Conservation (phyloP, 2,888 invertebrate genomes). For the Plusia festucae region DNA sequence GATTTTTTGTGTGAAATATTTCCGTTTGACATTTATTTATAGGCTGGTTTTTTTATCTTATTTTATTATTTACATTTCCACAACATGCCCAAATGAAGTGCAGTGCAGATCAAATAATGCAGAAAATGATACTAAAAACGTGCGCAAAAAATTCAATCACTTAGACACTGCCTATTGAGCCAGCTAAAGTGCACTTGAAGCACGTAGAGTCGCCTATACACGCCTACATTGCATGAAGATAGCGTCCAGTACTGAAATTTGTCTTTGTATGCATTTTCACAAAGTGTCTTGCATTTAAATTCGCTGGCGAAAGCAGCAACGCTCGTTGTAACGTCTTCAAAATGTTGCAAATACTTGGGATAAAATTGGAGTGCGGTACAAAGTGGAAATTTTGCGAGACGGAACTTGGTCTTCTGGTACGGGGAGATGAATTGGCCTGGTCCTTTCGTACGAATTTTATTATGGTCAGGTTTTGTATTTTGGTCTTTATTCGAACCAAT, state of each 20-base stretch:
- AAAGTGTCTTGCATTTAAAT: slow-evolving; percentile 8
- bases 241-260: slow-evolving; percentile 6
- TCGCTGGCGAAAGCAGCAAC: slow-evolving; percentile 1
- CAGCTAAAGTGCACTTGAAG: neutral
- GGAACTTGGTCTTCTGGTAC: neutral
- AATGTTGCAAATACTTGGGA: slow-evolving; percentile 6
- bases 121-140: neutral
- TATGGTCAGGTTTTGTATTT: neutral
- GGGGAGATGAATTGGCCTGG: neutral
- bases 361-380: neutral
- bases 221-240: neutral
- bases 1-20: too few species aligned
- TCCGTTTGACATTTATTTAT: too few species aligned
- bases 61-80: too few species aligned
- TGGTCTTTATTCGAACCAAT: neutral
- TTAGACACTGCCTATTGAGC: neutral
- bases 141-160: neutral
- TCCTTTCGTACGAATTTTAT: neutral
- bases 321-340: slow-evolving; percentile 2
- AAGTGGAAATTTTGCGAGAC: neutral
- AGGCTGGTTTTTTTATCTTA: too few species aligned
- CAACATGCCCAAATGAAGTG: too few species aligned
- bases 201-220: neutral
- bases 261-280: slow-evolving; percentile 3
- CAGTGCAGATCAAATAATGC: neutral